Evolutionary conservation across 2,888 invertebrate species (phyloP).

Genomic region (Conomelus anceps): DNA sequence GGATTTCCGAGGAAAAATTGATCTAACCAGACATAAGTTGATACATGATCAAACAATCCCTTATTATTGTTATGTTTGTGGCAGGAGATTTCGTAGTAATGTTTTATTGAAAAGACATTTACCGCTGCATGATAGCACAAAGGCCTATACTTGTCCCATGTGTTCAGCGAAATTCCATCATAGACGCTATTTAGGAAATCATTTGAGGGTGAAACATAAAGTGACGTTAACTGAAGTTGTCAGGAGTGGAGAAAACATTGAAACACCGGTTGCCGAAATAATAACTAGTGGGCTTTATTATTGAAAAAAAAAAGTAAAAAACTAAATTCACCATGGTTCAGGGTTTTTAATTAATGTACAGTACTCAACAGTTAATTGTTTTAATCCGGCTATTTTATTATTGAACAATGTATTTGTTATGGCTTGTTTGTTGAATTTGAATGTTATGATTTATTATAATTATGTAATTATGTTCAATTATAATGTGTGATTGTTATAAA

Average conservation of each 20-base stretch:
- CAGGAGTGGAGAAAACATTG: background rate
- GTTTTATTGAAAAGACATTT: background rate
- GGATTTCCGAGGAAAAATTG: conserved; percentile 17
- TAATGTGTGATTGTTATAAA: too few species aligned
- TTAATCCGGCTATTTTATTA: too few species aligned
- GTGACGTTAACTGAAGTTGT: background rate
- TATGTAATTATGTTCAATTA: too few species aligned
- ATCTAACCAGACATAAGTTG: conserved; percentile 18
- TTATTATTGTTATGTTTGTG: conserved; percentile 34
- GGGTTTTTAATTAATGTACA: too few species aligned
- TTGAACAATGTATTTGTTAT: too few species aligned
- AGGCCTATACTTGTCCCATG: background rate
- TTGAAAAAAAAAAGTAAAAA: background rate
- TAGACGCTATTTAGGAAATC: background rate
- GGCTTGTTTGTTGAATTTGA: too few species aligned
- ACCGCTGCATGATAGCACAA: background rate
- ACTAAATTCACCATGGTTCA: too few species aligned
- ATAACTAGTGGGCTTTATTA: background rate
- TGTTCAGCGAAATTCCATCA: background rate
- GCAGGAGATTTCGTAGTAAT: conserved; percentile 3
- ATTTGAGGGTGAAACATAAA: background rate
- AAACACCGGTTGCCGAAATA: background rate
- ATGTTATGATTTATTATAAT: too few species aligned
- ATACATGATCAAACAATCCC: conserved; percentile 35
- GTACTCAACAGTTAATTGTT: too few species aligned